Evolutionary conservation across 2,113 vertebrate genomes (phyloP).

Genomic region (Taurulus bubalis): DNA sequence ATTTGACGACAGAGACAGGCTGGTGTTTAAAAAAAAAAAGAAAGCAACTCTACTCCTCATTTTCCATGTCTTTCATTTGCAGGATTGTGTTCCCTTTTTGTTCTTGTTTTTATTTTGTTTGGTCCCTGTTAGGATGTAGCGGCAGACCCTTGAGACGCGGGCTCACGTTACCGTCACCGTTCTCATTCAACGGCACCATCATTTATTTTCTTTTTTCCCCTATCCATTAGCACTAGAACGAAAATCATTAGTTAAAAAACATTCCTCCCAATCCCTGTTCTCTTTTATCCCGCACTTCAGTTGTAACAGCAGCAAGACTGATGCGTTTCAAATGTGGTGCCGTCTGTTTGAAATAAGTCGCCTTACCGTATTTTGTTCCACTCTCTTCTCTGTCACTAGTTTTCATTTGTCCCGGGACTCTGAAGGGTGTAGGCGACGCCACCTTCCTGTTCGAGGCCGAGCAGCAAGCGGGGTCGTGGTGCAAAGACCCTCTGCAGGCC

Average conservation of each 20-base stretch:
- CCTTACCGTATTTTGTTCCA: conserved; percentile 45
- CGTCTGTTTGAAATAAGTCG: conserved; percentile 17
- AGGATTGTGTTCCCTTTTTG: conserved; percentile 73
- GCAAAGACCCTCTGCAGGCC: conserved; percentile 97
- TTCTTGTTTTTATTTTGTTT: conserved; percentile 57
- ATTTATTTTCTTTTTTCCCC: conserved; percentile 42
- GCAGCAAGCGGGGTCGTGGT: conserved; percentile 98
- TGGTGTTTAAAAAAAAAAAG: conserved; percentile 39
- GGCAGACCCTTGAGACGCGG: conserved; percentile 75
- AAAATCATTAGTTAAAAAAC: conserved; percentile 62
- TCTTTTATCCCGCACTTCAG: conserved; percentile 59
- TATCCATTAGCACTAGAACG: conserved; percentile 50
- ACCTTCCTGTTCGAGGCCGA: conserved; percentile 96
- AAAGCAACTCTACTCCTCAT: conserved; percentile 52
- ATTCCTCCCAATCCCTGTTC: conserved; percentile 66
- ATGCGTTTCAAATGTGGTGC: conserved; percentile 41
- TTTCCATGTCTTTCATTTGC: conserved; percentile 75
- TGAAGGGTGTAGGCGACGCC: conserved; percentile 95
- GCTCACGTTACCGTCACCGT: conserved; percentile 52
- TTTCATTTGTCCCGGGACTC: conserved; percentile 98
- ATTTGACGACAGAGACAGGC: conserved; percentile 59
- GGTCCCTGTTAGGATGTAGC: conserved; percentile 71
- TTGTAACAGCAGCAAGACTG: conserved; percentile 65
- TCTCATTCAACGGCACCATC: conserved; percentile 55
- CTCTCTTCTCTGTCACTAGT: conserved; percentile 87